These are phyloP conservation scores for Calyptommatus sinebrachiatus DNA, from an alignment of 2,113 vertebrate genomes.

Conservation along the genomic window DNA sequence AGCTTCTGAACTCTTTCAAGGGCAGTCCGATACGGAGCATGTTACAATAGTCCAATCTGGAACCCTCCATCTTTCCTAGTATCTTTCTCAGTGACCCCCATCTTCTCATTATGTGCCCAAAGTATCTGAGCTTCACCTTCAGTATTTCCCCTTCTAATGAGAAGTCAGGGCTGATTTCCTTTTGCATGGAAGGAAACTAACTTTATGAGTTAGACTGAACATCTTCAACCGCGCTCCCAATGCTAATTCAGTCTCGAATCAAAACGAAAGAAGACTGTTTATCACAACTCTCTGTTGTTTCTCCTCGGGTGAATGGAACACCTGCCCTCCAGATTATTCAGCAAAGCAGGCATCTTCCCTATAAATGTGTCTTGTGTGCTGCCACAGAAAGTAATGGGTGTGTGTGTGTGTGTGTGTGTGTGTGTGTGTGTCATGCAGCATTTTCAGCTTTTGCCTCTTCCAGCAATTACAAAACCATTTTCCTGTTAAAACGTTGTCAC, in stretches of 20 bases:
- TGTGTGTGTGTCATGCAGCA: background rate
- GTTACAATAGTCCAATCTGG: too few species aligned
- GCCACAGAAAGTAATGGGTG: background rate
- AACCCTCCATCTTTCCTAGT: too few species aligned
- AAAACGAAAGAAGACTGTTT: background rate
- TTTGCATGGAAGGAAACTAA: too few species aligned
- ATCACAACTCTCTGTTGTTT: background rate
- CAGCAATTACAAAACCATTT: conserved; percentile 50
- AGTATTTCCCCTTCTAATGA: too few species aligned
- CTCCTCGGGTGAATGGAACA: background rate
- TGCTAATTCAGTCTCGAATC: background rate
- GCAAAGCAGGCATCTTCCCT: background rate
- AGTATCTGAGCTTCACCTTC: too few species aligned
- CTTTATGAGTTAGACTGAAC: background rate
- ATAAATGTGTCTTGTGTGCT: background rate
- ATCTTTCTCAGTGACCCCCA: too few species aligned
- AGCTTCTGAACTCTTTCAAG: too few species aligned
- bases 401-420: too few species aligned
- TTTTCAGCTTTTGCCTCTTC: conserved; percentile 48
- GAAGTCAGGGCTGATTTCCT: too few species aligned
- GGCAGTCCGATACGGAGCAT: too few species aligned
- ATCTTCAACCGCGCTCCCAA: too few species aligned
- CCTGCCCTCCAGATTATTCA: background rate
- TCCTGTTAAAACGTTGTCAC: conserved; percentile 55
- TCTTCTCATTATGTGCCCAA: too few species aligned